Conservation (phyloP, 2,888 invertebrate genomes). For the Sminthurides aquaticus region DNA sequence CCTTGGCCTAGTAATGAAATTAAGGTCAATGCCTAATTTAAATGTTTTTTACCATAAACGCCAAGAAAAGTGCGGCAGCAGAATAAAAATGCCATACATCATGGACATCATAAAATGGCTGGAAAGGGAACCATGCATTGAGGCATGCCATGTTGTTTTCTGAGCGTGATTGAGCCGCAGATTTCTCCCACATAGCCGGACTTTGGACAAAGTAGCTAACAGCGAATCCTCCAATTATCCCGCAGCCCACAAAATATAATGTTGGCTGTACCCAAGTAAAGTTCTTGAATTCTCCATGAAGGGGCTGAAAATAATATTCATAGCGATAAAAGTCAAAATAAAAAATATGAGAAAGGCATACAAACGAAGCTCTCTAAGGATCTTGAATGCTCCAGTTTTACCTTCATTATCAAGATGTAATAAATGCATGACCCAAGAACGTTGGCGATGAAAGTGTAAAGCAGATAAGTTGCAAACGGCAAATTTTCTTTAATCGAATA, state of each 20-base stretch:
- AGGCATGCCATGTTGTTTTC: slow-evolving; percentile 38
- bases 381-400: too few species aligned
- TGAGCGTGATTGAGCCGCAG: slow-evolving; percentile 34
- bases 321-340: background rate
- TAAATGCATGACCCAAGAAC: slow-evolving; percentile 70
- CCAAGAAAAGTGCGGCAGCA: slow-evolving; percentile 49
- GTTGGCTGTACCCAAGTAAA: slow-evolving; percentile 39
- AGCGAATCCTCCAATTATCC: slow-evolving; percentile 35
- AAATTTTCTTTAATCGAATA: slow-evolving; percentile 29
- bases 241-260: slow-evolving; percentile 33
- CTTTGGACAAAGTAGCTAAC: slow-evolving; percentile 34
- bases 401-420: slow-evolving; percentile 72
- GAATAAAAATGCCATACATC: slow-evolving; percentile 51
- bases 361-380: too few species aligned
- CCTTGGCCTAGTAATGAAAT: too few species aligned
- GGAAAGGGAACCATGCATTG: slow-evolving; percentile 34
- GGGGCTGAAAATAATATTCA: slow-evolving; percentile 27
- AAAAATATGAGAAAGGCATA: too few species aligned
- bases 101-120: slow-evolving; percentile 33
- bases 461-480: slow-evolving; percentile 72
- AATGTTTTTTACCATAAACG: slow-evolving; percentile 47
- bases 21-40: background rate
- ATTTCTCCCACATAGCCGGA: slow-evolving; percentile 38
- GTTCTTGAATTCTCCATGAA: slow-evolving; percentile 41
- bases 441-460: slow-evolving; percentile 73